Conservation (phyloP, 2,113 vertebrate genomes). For the Cranoglanis bouderius region DNA sequence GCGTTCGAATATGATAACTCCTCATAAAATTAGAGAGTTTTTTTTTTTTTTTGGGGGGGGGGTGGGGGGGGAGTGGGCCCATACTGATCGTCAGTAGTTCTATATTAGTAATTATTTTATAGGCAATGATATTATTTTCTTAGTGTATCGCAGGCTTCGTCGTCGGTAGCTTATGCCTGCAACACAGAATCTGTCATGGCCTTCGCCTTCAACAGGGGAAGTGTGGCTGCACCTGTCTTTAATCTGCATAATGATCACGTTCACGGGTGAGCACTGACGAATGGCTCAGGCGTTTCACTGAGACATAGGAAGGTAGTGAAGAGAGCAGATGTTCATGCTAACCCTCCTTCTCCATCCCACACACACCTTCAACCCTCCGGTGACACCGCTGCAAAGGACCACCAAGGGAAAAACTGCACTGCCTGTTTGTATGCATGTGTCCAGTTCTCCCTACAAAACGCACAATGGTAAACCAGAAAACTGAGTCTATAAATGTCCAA, state of each 20-base stretch:
- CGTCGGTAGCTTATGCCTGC: not conserved
- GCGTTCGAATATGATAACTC: not conserved
- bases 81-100: not conserved
- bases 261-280: conserved; percentile 56
- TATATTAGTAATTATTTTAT: not conserved
- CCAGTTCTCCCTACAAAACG: conserved; percentile 34
- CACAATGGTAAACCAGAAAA: not conserved
- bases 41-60: not conserved
- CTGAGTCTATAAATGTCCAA: conserved; percentile 1
- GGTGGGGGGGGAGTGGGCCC: not conserved
- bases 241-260: conserved; percentile 69
- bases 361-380: conserved; percentile 49
- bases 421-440: conserved; percentile 26
- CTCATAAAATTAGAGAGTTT: not conserved
- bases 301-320: conserved; percentile 42
- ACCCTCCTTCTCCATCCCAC: conserved; percentile 34
- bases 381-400: conserved; percentile 50
- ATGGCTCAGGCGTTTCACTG: conserved; percentile 64
- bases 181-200: conserved; percentile 20
- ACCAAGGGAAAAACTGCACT: conserved; percentile 56
- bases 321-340: conserved; percentile 49
- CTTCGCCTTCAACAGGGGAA: conserved; percentile 34
- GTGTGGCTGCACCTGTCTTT: conserved; percentile 66
- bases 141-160: not conserved
- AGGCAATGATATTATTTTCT: not conserved